Evolutionary conservation across 2,888 invertebrate genomes (phyloP), one percentile per base, ranked within the genome.

Genomic region (Drosophila maculinotata): DNA sequence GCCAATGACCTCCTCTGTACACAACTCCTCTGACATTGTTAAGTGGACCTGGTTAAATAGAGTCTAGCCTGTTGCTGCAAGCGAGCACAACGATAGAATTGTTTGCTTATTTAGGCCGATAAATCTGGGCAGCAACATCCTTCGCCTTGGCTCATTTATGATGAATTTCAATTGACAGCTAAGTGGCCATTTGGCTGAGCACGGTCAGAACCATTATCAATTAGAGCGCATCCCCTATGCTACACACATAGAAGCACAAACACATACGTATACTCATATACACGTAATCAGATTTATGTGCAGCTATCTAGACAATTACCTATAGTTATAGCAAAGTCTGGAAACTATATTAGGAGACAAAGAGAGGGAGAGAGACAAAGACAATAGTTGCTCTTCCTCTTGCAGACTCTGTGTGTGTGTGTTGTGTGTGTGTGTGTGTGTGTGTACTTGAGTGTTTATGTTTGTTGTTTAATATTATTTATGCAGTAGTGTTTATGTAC

Each of bases 391-490:
- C 25, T 25, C 8, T 17, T 33, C 31, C 25, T 25, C 8, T 7
- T 36, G 25, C 28, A 28, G n/a, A 41, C 25, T 38, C 25, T 56
- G 35, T 48, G 56, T 20, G 35, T 42, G 25, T 51, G 52, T 49
- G n/a, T n/a, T n/a, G n/a, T n/a, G n/a, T n/a, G n/a, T 31, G 10
- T 45, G 28, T 38, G 28, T 56, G 35, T 47, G 56, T 20, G 35
- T 42, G 25, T 49, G 52, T 49, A 23, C 15, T 23, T 41, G 12
- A n/a, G 31, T 41, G 41, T 28, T 10, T 59, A 25, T 59, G 47
- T 71, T 69, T 70, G 54, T 56, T 75, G 69, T 69, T 76, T 64
- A 85, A 70, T 87, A 81, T 87, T 85, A 87, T 87, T 85, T 85
- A 82, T 82, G 76, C 76, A 71, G 54, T 56, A 64, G 64, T 74